Conservation (phyloP, 2,888 invertebrate species). For the Caenorhabditis sp. region DNA sequence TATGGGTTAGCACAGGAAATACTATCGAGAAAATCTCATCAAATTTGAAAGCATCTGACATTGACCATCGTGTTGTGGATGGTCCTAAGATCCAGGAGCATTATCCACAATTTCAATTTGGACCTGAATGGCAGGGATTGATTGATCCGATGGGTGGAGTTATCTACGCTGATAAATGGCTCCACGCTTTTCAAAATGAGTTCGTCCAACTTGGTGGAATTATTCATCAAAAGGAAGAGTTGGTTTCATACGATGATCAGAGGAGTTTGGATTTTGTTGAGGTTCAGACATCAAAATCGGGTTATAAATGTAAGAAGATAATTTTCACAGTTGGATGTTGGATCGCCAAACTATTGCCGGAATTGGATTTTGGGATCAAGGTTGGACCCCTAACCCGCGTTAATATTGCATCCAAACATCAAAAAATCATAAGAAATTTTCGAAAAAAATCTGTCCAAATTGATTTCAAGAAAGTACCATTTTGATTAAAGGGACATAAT, state of each 20-base stretch:
- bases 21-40: conserved; percentile 31
- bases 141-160: conserved; percentile 58
- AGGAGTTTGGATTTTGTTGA: background rate
- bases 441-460: too few relatives aligned
- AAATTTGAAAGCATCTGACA: conserved; percentile 33
- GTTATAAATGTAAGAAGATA: conserved; percentile 46
- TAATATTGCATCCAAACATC: too few relatives aligned
- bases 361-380: conserved; percentile 45
- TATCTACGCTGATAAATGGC: conserved; percentile 55
- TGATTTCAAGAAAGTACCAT: too few relatives aligned
- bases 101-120: conserved; percentile 49
- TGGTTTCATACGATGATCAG: conserved; percentile 21
- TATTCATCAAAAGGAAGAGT: conserved; percentile 30
- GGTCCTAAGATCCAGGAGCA: conserved; percentile 33
- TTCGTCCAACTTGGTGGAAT: conserved; percentile 43
- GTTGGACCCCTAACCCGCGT: conserved; percentile 25
- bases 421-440: too few relatives aligned
- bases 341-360: conserved; percentile 57
- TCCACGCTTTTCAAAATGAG: conserved; percentile 53
- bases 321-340: conserved; percentile 66
- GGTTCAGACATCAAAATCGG: conserved; percentile 30
- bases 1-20: conserved; percentile 43
- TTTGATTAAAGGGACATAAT: too few relatives aligned
- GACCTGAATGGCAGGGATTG: conserved; percentile 44
- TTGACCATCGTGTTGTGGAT: conserved; percentile 41